Evolutionary conservation across 2,113 vertebrate genomes (phyloP).

Genomic region (Corvus moneduloides): DNA sequence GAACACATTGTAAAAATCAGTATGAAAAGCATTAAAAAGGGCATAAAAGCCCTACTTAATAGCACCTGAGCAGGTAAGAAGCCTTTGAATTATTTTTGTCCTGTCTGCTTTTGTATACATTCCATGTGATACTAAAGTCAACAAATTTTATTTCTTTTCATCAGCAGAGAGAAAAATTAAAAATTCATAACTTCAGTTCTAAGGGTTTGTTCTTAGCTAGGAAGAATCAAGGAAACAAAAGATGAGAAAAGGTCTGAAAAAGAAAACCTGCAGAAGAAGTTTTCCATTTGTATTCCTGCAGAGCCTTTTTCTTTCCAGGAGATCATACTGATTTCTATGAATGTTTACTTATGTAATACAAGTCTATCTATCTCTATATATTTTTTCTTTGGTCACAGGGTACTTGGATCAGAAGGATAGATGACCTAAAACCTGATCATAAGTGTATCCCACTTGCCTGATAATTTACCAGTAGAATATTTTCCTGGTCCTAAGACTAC

Average conservation of each 20-base stretch:
- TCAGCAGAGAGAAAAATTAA: constrained; percentile 5
- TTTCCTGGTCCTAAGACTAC: neutral
- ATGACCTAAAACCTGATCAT: neutral
- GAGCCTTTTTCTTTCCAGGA: neutral
- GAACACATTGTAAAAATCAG: neutral
- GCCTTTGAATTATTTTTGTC: neutral
- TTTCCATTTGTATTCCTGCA: neutral
- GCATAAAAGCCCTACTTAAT: neutral
- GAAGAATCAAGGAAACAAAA: constrained; percentile 20
- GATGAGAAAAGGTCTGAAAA: constrained; percentile 27
- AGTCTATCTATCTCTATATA: fast-evolving
- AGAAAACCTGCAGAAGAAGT: neutral
- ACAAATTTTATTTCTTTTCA: constrained; percentile 11
- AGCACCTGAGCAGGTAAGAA: neutral
- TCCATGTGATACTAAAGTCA: neutral
- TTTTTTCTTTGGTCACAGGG: neutral
- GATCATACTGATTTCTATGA: neutral
- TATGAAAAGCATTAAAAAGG: neutral
- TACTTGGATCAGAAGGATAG: neutral
- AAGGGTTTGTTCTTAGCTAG: constrained; percentile 3
- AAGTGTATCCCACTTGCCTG: neutral
- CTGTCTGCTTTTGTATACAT: neutral
- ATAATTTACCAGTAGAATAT: neutral
- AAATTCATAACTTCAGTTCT: constrained; percentile 42
- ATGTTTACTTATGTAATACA: neutral